Base-by-base conservation (phyloP, 1,140 invertebrate species). In the Magallana angulata region DNA sequence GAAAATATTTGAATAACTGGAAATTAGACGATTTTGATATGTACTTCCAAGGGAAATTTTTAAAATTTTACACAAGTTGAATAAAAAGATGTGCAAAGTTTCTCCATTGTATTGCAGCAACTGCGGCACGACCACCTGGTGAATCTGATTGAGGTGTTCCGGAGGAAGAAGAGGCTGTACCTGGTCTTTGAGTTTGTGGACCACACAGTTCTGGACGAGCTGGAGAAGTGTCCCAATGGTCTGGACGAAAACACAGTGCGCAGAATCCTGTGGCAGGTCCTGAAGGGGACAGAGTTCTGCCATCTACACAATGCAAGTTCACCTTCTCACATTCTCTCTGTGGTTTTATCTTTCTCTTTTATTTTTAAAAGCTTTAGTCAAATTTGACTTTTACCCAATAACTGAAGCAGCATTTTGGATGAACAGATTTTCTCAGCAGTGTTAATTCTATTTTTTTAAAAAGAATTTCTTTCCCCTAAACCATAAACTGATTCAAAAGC, bases 121-220 rank as follows among this genome's bases (percentile, higher is more conserved):
- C 96, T 98, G 68, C 96, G 96, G 9, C 98, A 98, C 93, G 97
- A 98, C 91, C 98, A 98, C 95, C 94, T 98, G 57, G 97, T 98
- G 57, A 97, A 97, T 92, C 96, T 98, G 95, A 96, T 98, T 84
- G 98, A 98, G 94, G 97, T 98, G 68, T 98, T 98, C 94, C 96
- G 97, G 30, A 92, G 97, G 62, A 96, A 97, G 93, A 97, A 97
- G 92, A 96, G 97, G 48, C 97, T 98, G 90, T 98, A 98, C 93
- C 95, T 98, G 14, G 97, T 98, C 0, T 98, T 98, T 94, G 97
- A 98, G 93, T 98, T 97, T 94, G 95, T 98, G 90, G 97, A 98
- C 93, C 97, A 97, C 91, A 98, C 97, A 0, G 96, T 98, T 16
- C 95, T 98, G 48, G 97, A 98, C 91, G 97, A 98, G 95, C 94